These are phyloP conservation scores for Petrocephalus schoutedeni DNA, from an alignment of 2,797 vertebrate genomes.

Conservation along the genomic window DNA sequence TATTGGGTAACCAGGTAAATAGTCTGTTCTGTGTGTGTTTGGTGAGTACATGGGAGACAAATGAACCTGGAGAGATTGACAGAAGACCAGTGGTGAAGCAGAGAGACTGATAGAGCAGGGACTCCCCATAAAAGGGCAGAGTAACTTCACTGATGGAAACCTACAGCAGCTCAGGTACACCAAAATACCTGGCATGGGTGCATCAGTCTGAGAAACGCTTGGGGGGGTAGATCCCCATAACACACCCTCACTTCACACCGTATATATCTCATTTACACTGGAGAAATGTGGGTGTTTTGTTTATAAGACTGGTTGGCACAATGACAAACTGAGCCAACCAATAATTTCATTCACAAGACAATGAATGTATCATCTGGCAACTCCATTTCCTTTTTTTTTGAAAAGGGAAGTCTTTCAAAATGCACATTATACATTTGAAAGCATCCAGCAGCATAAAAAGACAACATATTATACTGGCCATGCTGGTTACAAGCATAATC, in stretches of 20 bases:
- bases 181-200: not conserved
- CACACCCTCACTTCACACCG: not conserved
- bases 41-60: not conserved
- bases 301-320: not conserved
- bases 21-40: not conserved
- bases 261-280: not conserved
- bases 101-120: not conserved
- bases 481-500: not conserved
- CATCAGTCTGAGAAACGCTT: not conserved
- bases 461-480: not conserved
- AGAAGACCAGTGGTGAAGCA: not conserved
- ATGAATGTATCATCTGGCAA: too few relatives aligned
- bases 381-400: too few relatives aligned
- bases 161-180: not conserved
- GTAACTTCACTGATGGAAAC: not conserved
- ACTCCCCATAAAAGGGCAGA: not conserved
- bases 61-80: not conserved
- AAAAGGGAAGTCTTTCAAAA: not conserved
- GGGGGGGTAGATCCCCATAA: not conserved
- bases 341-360: not conserved
- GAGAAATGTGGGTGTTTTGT: not conserved
- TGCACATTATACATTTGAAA: not conserved
- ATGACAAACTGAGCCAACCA: not conserved
- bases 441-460: not conserved
- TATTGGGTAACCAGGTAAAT: not conserved